Evolutionary conservation across 2,888 invertebrate species (phyloP).

Genomic region (Gymnocheta viridis): DNA sequence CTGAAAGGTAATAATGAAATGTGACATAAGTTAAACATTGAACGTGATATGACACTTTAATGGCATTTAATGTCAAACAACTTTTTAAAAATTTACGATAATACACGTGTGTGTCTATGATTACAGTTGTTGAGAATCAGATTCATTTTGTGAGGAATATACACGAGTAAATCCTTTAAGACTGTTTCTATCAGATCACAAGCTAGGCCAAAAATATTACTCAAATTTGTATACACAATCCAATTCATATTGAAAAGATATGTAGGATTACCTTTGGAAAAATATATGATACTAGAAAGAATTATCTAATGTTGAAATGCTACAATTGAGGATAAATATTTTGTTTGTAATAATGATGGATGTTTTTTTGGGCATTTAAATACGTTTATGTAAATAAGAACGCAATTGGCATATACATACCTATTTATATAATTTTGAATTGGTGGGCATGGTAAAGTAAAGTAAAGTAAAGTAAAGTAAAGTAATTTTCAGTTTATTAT

Average conservation of each 20-base stretch:
- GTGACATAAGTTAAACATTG: slow-evolving; percentile 60
- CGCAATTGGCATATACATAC: too few relatives aligned
- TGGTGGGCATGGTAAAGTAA: too few relatives aligned
- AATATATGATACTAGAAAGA: background rate
- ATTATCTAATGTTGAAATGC: too few relatives aligned
- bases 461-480: too few relatives aligned
- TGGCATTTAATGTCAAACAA: slow-evolving; percentile 63
- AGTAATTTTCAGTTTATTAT: too few relatives aligned
- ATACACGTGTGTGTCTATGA: too few relatives aligned
- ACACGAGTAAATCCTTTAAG: background rate
- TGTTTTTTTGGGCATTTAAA: background rate
- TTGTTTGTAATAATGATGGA: too few relatives aligned
- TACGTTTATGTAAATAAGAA: too few relatives aligned
- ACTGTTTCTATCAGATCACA: background rate
- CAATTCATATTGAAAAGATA: too few relatives aligned
- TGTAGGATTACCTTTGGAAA: background rate
- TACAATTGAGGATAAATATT: too few relatives aligned
- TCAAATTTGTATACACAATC: too few relatives aligned
- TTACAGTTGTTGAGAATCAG: background rate
- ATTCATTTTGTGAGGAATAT: background rate
- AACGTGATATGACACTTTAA: slow-evolving; percentile 67
- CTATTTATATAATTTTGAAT: too few relatives aligned
- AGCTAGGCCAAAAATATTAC: background rate
- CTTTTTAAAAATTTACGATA: slow-evolving; percentile 11
- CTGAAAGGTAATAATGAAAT: slow-evolving; percentile 45